A percentile compares a stretch with the other conserved stretches of the same genome.
Conservation (phyloP, 2,888 invertebrate genomes). For the Cyaniris semiargus region DNA sequence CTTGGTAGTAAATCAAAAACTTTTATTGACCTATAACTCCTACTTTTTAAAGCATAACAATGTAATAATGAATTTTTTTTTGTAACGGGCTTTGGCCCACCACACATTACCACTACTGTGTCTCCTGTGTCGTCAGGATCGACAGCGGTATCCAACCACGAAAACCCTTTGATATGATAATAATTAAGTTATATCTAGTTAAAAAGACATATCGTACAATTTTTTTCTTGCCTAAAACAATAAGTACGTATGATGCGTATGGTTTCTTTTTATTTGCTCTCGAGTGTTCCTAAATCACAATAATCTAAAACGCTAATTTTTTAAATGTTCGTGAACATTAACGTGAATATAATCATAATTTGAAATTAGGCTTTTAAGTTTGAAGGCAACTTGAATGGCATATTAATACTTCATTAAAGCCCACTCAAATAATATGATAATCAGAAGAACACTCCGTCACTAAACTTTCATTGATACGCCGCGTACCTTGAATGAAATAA, state of each 20-base stretch:
- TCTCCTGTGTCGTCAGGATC: too few species aligned
- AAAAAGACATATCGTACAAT: too few species aligned
- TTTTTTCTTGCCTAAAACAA: neutral
- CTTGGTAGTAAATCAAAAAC: too few species aligned
- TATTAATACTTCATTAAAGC: neutral
- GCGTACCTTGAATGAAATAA: neutral
- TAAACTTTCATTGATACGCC: neutral
- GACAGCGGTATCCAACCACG: too few species aligned
- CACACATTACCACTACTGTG: too few species aligned
- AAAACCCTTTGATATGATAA: too few species aligned
- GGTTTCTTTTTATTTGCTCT: neutral
- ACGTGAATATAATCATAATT: neutral
- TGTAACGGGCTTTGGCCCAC: too few species aligned
- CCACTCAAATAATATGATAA: neutral
- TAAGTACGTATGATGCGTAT: too few species aligned
- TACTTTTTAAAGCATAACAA: too few species aligned
- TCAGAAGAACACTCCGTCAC: neutral
- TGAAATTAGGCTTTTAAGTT: conserved; percentile 13
- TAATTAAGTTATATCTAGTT: too few species aligned
- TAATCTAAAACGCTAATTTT: conserved; percentile 6
- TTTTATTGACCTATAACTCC: too few species aligned
- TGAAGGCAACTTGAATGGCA: conserved; percentile 2
- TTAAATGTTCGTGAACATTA: neutral
- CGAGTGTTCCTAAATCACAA: neutral
- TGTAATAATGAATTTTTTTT: too few species aligned